A percentile compares a stretch with the other conserved stretches of the same genome.
phyloP scores from a whole-genome alignment of 2,888 invertebrate genomes.

The Aleiodes testaceus region DNA sequence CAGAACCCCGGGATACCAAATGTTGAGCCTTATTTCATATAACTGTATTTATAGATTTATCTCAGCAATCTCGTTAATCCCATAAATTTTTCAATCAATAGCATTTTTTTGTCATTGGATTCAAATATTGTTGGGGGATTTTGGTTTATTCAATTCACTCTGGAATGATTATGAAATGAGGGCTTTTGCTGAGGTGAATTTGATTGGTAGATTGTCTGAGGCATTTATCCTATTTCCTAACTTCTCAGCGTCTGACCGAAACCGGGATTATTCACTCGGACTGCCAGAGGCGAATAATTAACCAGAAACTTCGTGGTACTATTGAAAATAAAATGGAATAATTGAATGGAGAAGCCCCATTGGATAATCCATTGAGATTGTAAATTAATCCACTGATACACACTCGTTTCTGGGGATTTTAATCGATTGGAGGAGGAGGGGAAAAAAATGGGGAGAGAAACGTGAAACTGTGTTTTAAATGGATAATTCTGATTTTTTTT shows the following conservation, averaged over 20 bases:
- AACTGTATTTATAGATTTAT: conserved; percentile 23
- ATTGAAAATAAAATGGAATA: background rate
- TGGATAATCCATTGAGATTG: conserved; percentile 3
- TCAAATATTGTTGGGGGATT: no score
- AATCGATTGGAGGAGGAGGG: background rate
- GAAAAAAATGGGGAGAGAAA: conserved; percentile 10
- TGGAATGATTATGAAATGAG: no score
- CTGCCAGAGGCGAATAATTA: no score
- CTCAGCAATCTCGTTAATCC: conserved; percentile 17
- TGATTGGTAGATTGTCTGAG: no score
- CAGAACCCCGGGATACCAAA: conserved; percentile 27
- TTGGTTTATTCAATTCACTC: no score
- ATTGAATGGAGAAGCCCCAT: background rate
- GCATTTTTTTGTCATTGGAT: background rate
- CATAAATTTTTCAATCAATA: conserved; percentile 25
- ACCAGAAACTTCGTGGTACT: background rate
- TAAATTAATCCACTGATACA: conserved; percentile 17
- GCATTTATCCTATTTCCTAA: no score
- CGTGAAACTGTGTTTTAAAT: background rate
- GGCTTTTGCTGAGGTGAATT: no score
- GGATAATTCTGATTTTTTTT: no score
- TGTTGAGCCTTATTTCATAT: conserved; percentile 20
- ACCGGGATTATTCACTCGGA: no score
- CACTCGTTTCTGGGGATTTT: conserved; percentile 4
- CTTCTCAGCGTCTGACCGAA: no score